Base-by-base conservation (phyloP, 2,888 invertebrate species). In the Lasioglossum marginatum region DNA sequence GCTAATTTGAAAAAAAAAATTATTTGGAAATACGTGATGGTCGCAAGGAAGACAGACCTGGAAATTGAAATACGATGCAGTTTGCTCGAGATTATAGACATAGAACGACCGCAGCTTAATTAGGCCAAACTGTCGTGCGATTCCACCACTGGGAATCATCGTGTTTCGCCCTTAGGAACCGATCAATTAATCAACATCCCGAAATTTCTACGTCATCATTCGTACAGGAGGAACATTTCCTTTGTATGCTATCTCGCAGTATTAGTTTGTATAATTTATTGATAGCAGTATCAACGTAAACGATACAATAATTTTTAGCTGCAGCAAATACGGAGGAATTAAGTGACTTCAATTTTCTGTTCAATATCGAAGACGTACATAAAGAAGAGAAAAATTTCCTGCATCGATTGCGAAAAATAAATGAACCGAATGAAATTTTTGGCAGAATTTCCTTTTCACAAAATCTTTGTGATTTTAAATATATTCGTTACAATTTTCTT, bases 111-210 rank as follows among this genome's bases (percentile, higher is more conserved):
- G 19, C 63, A 63, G 63, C 31, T 63, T 63, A 63, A 63, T 63
- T 63, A 63, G 63, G 63, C 63, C 63, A 63, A 63, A 63, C 63
- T 63, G 63, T 63, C 63, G 63, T 63, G 31, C 63, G 31, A 63
- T 63, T 63, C 63, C 63, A 63, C 31, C 63, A 1, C 63, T 31
- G 63, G 63, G 63, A 63, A 27, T 63, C 63, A 31, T 63, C 31
- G 19, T 63, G 31, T 63, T 63, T 63, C 27, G 31, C 63, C 63
- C 31, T 63, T 63, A 63, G 31, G 63, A 31, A 31, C 16, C 63
- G 63, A 63, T 63, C 63, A 63, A 31, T 63, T 63, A 63, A 63
- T 63, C 31, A 63, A 63, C 63, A 63, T 63, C 63, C 63, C 16
- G 5, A 63, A 31, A 63, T 63, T 63, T 31, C 27, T 31, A 63